A percentile compares a stretch with the other conserved stretches of the same genome.
Conservation (phyloP, 37 sponge, comb jelly and placozoan genomes). For the Ianthella basta region DNA sequence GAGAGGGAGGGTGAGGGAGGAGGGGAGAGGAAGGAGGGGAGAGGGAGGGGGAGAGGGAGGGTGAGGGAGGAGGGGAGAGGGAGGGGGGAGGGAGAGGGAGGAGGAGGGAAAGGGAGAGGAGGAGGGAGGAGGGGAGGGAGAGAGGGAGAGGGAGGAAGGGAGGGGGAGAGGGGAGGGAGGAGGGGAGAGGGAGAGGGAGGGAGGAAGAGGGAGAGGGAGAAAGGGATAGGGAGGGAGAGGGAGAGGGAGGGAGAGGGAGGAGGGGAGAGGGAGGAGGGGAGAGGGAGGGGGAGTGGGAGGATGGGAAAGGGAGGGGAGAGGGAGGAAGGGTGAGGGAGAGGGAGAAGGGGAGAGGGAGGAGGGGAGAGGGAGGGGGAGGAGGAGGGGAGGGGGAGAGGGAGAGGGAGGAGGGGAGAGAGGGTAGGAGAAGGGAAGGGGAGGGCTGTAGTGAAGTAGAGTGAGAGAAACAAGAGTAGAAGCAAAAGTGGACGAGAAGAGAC, state of each 20-base stretch:
- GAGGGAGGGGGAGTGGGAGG: neutral
- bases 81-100: too few species aligned
- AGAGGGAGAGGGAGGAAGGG: too few species aligned
- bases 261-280: neutral
- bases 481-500: too few species aligned
- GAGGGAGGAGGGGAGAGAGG: too few species aligned
- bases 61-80: neutral
- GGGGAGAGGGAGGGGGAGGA: too few species aligned
- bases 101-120: conserved; percentile 28
- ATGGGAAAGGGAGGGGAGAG: neutral
- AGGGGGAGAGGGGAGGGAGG: too few species aligned
- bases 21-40: neutral
- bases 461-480: too few species aligned
- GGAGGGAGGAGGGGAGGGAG: too few species aligned
- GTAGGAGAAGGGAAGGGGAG: too few species aligned
- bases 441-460: too few species aligned
- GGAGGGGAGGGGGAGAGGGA: too few species aligned
- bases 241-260: neutral
- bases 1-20: neutral
- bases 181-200: neutral
- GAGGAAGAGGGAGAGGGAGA: neutral
- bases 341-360: neutral
- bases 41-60: neutral
- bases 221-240: neutral
- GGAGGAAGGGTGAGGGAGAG: neutral